These are phyloP conservation scores for Hippotragus niger DNA, from an alignment of 2,113 vertebrate genomes.

Conservation along the genomic window DNA sequence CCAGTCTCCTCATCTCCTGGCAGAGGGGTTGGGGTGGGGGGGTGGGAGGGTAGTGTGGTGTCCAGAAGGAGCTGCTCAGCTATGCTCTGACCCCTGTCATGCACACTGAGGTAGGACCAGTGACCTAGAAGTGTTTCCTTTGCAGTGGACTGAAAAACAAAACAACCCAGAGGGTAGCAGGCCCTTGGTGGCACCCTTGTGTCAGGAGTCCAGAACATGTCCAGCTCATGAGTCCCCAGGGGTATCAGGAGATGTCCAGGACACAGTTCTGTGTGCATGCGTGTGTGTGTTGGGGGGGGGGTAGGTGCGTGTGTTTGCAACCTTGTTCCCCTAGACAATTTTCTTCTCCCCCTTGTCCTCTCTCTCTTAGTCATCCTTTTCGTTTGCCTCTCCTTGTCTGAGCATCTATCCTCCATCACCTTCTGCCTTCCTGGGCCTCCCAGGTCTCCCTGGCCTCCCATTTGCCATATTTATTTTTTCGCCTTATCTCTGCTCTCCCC, in stretches of 20 bases:
- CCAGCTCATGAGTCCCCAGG: not conserved
- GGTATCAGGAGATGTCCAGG: not conserved
- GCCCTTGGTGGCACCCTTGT: not conserved
- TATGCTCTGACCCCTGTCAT: not conserved
- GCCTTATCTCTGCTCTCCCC: not conserved
- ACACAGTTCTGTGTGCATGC: not conserved
- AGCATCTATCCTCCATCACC: not conserved
- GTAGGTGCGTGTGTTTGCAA: accelerated
- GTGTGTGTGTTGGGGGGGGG: too few relatives aligned
- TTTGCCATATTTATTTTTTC: not conserved
- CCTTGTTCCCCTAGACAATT: not conserved
- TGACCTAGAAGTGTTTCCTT: not conserved
- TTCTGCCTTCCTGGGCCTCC: not conserved
- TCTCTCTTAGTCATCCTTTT: not conserved
- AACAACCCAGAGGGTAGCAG: not conserved
- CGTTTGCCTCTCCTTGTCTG: not conserved
- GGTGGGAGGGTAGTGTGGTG: not conserved
- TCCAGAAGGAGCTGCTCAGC: not conserved
- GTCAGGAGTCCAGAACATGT: not conserved
- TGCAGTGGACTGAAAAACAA: not conserved
- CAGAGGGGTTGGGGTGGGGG: not conserved
- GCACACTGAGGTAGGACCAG: accelerated
- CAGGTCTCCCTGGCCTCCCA: not conserved
- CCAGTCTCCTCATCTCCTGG: accelerated
- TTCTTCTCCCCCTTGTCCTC: accelerated